phyloP scores from a whole-genome alignment of 2,797 vertebrate species.

The Manis pentadactyla region DNA sequence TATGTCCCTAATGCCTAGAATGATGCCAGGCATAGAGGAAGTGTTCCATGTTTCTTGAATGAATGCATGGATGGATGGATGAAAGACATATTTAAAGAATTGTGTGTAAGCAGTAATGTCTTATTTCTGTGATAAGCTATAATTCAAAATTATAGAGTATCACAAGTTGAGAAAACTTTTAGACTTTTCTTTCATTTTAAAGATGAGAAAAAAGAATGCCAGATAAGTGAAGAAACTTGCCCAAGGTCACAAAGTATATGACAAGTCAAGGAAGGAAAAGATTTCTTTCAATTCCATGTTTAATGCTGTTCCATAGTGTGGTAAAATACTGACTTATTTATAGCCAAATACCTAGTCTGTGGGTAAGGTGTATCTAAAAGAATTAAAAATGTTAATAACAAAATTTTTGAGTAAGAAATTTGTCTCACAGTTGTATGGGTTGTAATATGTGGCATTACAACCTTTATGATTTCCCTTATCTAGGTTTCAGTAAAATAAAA shows the following conservation, averaged over 20 bases:
- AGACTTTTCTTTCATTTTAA: slow-evolving; percentile 35
- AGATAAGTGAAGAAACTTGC: background rate
- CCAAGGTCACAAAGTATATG: background rate
- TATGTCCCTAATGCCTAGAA: background rate
- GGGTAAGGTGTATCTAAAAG: background rate
- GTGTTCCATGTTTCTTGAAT: background rate
- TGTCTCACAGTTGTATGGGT: background rate
- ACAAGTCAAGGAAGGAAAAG: background rate
- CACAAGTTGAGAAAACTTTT: background rate
- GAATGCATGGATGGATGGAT: background rate
- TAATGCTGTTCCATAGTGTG: background rate
- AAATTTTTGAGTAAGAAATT: slow-evolving; percentile 16
- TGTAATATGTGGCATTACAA: background rate
- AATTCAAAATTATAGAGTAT: background rate
- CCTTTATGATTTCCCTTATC: background rate
- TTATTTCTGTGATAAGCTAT: background rate
- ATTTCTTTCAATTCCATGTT: background rate
- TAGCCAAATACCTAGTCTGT: background rate
- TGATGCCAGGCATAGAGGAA: background rate
- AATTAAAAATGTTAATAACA: background rate
- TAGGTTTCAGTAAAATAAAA: slow-evolving; percentile 1
- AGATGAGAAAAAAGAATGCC: background rate
- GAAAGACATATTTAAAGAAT: background rate
- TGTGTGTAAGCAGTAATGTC: background rate
- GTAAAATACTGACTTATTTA: slow-evolving; percentile 22